These are phyloP conservation scores for Okamejei kenojei DNA, from an alignment of 2,797 vertebrate genomes.

Conservation along the genomic window DNA sequence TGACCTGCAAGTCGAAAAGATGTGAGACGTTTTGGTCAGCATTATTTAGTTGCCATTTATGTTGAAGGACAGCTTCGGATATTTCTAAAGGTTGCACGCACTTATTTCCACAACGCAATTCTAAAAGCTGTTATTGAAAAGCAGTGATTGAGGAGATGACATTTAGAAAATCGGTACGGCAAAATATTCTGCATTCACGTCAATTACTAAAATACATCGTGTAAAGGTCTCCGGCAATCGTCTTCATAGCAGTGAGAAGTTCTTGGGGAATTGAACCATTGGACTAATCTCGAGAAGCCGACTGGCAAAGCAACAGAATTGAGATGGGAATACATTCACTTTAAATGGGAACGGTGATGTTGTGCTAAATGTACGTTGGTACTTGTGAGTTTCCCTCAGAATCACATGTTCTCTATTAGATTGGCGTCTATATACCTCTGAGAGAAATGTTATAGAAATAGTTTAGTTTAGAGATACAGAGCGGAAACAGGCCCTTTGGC, in stretches of 20 bases:
- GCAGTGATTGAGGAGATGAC: constrained; percentile 17
- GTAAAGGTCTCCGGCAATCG: background rate
- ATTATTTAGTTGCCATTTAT: constrained; percentile 9
- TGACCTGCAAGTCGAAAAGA: background rate
- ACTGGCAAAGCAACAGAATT: background rate
- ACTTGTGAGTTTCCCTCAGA: background rate
- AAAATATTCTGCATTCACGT: background rate
- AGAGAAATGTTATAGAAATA: too few species aligned
- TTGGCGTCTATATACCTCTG: background rate
- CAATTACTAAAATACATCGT: background rate
- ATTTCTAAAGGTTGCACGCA: constrained; percentile 16
- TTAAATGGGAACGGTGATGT: background rate
- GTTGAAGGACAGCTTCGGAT: background rate
- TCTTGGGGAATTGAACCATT: background rate
- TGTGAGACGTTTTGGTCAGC: background rate
- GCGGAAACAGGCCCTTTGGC: too few species aligned
- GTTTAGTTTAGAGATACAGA: too few species aligned
- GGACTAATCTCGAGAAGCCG: background rate
- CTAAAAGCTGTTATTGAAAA: background rate
- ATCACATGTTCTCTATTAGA: background rate
- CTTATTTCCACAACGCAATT: background rate
- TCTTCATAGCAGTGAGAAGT: background rate
- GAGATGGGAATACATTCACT: background rate
- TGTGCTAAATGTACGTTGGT: background rate
- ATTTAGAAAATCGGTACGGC: background rate